Base-by-base conservation (phyloP, 2,113 vertebrate genomes). In the Amphiprion percula region DNA sequence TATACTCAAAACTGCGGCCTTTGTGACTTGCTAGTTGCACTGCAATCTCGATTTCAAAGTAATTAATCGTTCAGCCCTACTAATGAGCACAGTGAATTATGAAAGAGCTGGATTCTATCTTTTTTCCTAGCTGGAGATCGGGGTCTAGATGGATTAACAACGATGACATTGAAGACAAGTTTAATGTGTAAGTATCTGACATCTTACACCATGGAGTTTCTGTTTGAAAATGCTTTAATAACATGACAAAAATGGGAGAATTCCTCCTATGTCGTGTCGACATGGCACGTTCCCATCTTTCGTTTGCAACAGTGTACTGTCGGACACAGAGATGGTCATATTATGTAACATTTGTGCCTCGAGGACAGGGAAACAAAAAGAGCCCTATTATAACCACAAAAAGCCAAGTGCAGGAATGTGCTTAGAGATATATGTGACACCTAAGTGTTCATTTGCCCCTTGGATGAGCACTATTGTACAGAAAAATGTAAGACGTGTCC, bases 291-390 rank as follows among this genome's bases (percentile, higher is more conserved):
- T 72, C 14, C 10, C 16, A 46, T 66, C 44, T 50, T 10, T 67
- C 26, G 14, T 54, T 61, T 21, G 21, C 21, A 56, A 46, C 39
- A 26, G 10, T 46, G 12, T 12, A 37, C 15, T 28, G 15, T 49
- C 19, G 17, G 68, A 65, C 28, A 56, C 28, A 14, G 28, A 47
- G 12, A 15, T 23, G 26, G 47, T 53, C 7, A 61, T 10, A 46
- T 56, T 66, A 63, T 8, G 24, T 21, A 79, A 74, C 50, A 60
- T 52, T 23, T 64, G 44, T 68, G 28, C 68, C 55, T 41, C 5
- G 59, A 65, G 26, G 66, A 59, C 16, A 56, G 64, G 19, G 50
- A 54, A 75, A 68, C 39, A 64, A 55, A 62, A 64, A 24, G 33
- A 68, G 46, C 19, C 19, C 21, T 39, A 23, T 69, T 62, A 54